Evolutionary conservation across 2,797 vertebrate species (phyloP).

Genomic region (Lemur catta): DNA sequence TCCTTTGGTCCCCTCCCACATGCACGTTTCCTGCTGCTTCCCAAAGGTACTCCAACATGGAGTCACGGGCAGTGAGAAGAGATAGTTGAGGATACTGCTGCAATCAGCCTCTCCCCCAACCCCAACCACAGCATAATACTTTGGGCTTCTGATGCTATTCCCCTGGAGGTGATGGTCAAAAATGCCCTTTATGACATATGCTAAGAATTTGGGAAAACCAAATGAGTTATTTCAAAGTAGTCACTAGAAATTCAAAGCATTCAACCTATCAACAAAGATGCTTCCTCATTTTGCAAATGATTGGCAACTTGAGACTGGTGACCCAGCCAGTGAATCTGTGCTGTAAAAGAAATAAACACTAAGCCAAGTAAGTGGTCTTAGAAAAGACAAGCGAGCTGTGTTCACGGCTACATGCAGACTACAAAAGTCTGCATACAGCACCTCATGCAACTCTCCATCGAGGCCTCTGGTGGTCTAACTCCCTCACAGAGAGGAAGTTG

Average conservation of each 20-base stretch:
- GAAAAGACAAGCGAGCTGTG: slow-evolving; percentile 37
- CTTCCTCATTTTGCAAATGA: slow-evolving; percentile 43
- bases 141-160: slow-evolving; percentile 53
- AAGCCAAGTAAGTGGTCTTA: slow-evolving; percentile 27
- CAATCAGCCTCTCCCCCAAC: neutral
- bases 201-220: slow-evolving; percentile 42
- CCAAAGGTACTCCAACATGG: slow-evolving; percentile 35
- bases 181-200: slow-evolving; percentile 11
- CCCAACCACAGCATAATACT: slow-evolving; percentile 17
- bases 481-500: slow-evolving; percentile 42
- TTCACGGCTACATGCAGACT: neutral
- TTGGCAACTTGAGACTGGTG: slow-evolving; percentile 37
- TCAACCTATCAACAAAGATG: slow-evolving; percentile 35
- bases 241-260: slow-evolving; percentile 57
- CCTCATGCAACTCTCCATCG: slow-evolving; percentile 15
- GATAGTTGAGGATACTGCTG: slow-evolving; percentile 33
- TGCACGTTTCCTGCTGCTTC: slow-evolving; percentile 31
- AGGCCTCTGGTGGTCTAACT: slow-evolving; percentile 26
- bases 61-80: slow-evolving; percentile 60
- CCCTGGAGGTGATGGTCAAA: slow-evolving; percentile 34
- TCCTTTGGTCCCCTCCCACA: slow-evolving; percentile 39
- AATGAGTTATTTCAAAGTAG: slow-evolving; percentile 42
- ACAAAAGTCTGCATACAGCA: slow-evolving; percentile 10
- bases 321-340: slow-evolving; percentile 35
- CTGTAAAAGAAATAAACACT: slow-evolving; percentile 36